Percentiles rank a stretch among this genome's conserved stretches.
Evolutionary conservation across 2,888 invertebrate genomes (phyloP).

Genomic region (Blastobasis adustella): DNA sequence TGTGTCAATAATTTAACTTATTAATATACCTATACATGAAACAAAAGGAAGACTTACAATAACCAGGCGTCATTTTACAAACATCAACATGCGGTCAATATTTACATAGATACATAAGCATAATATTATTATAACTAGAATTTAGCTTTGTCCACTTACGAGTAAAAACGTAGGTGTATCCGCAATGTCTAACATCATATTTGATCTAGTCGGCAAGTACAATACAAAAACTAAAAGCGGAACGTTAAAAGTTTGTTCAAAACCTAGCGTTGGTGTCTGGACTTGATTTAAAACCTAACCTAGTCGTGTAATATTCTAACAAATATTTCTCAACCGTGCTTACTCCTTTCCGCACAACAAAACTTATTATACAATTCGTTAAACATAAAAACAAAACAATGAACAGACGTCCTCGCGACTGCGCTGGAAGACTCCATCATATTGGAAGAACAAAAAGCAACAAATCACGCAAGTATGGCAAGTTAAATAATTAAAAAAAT

Average conservation of each 20-base stretch:
- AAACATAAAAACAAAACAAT: constrained; percentile 66
- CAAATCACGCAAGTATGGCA: constrained; percentile 65
- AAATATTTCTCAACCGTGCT: constrained; percentile 19
- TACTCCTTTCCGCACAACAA: constrained; percentile 43
- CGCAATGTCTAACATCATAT: too few relatives aligned
- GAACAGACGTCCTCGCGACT: constrained; percentile 50
- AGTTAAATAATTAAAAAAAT: constrained; percentile 63
- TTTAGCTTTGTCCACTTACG: background rate
- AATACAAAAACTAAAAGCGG: too few relatives aligned
- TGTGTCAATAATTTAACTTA: constrained; percentile 72
- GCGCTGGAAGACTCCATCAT: constrained; percentile 50
- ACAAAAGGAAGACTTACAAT: constrained; percentile 70
- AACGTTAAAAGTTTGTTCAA: too few relatives aligned
- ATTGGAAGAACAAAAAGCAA: constrained; percentile 37
- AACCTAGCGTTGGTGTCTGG: too few relatives aligned
- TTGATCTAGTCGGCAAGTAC: too few relatives aligned
- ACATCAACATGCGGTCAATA: constrained; percentile 52
- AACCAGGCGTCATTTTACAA: constrained; percentile 41
- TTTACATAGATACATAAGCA: constrained; percentile 54
- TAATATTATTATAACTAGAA: constrained; percentile 16
- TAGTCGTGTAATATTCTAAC: background rate
- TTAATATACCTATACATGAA: constrained; percentile 54
- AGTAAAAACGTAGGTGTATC: too few relatives aligned
- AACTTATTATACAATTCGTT: constrained; percentile 54
- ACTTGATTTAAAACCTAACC: constrained; percentile 16